Evolutionary conservation across 2,888 invertebrate genomes (phyloP).

Genomic region (Smittia aterrima): DNA sequence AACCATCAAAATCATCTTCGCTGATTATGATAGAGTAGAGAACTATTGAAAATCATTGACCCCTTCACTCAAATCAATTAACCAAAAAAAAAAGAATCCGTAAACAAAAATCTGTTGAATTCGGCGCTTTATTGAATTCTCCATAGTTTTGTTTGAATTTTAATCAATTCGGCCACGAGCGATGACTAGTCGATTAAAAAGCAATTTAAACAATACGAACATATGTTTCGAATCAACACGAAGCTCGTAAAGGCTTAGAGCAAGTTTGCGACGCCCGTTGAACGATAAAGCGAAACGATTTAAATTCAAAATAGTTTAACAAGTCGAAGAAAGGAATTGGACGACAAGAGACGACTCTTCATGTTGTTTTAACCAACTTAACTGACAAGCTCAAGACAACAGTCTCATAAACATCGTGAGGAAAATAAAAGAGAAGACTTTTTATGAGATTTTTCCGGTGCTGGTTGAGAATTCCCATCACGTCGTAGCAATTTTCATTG

Average conservation of each 20-base stretch:
- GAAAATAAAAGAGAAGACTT: no score
- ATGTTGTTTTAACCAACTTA: neutral
- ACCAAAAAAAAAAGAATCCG: neutral
- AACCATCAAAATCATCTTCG: no score
- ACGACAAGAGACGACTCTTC: neutral
- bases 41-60: neutral
- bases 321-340: neutral
- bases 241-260: neutral
- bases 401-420: neutral
- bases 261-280: no score
- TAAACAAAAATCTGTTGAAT: neutral
- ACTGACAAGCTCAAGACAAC: neutral
- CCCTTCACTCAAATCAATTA: neutral
- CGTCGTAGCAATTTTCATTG: slow-evolving; percentile 24
- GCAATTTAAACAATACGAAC: neutral
- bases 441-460: neutral
- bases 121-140: neutral
- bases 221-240: neutral
- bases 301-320: neutral
- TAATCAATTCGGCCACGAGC: slow-evolving; percentile 7
- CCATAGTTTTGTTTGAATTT: neutral
- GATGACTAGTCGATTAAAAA: neutral
- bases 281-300: neutral
- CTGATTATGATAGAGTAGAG: no score
- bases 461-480: slow-evolving; percentile 19